Base-by-base conservation (phyloP, 2,888 invertebrate genomes). In the Chrysodeixis includens region DNA sequence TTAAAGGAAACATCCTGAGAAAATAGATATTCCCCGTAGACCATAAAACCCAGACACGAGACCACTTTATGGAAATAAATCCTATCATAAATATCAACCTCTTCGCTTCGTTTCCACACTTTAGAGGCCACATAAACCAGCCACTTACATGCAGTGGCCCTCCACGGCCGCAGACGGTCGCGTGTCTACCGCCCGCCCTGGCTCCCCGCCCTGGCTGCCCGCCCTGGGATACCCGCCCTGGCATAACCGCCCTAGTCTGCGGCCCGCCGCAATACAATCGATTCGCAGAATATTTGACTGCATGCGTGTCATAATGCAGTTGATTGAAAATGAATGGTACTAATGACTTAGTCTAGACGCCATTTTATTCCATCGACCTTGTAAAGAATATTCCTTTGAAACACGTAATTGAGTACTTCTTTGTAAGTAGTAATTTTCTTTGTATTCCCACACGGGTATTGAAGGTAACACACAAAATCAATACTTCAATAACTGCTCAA, bases 81-180 rank as follows among this genome's bases (percentile, higher is more conserved):
- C 40, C 40, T 40, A n/a, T n/a, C 40, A 40, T 40, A 40, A 40
- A 40, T 2, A 49, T 49, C 9, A 49, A 49, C 46, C 18, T 18
- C 46, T 49, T 40, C 4, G 4, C 40, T 14, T n/a, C n/a, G 14
- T 40, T 20, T 49, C 20, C 10, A 20, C 46, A 20, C 46, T 20
- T 10, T 49, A 20, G 1, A 18, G 10, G 5, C 46, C 46, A 49
- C 46, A 49, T 20, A 49, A 49, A 46, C 46, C 46, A 44, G 16
- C 16, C 69, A 59, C 72, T 75, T 46, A 18, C 12, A 49, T 46
- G 26, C 52, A 73, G 72, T 52, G 71, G 55, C 52, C 8, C 55
- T 61, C 65, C 10, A 55, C 26, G 49, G 40, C 75, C 65, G 65
- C 66, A 75, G 72, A 73, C 73, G 56, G 44, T 53, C 49, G 53